A percentile compares a stretch with the other conserved stretches of the same genome.
These are phyloP conservation scores for Enteromius afrohamiltoni DNA, from an alignment of 2,797 vertebrate genomes.

Conservation along the genomic window DNA sequence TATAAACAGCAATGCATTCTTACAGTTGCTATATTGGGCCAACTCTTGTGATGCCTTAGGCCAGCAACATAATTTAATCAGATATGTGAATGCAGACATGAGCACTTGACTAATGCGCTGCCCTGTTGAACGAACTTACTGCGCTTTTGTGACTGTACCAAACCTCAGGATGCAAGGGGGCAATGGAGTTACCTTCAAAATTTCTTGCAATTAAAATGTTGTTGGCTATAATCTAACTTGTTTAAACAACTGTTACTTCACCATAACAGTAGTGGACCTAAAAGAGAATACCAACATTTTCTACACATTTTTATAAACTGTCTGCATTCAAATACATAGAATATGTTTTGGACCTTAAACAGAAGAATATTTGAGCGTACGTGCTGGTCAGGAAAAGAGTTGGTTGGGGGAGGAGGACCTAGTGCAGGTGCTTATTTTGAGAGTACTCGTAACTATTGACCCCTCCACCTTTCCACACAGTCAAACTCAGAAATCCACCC, in stretches of 20 bases:
- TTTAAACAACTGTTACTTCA: background rate
- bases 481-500: slow-evolving; percentile 52
- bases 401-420: slow-evolving; percentile 20
- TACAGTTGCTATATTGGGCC: background rate
- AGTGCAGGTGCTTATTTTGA: slow-evolving; percentile 52
- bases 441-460: slow-evolving; percentile 53
- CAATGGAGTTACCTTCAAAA: background rate
- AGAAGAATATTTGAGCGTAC: background rate
- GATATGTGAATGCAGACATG: background rate
- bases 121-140: background rate
- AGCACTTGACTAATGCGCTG: background rate
- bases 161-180: background rate
- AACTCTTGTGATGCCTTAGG: background rate
- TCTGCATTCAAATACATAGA: background rate
- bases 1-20: background rate
- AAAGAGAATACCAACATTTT: background rate
- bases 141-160: background rate
- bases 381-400: background rate
- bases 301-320: background rate
- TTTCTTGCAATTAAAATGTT: background rate
- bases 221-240: background rate
- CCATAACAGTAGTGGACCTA: background rate
- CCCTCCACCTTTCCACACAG: slow-evolving; percentile 45
- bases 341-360: slow-evolving; percentile 1
- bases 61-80: background rate